Evolutionary conservation across 2,797 vertebrate genomes (phyloP), one percentile per base, ranked within the genome.

Genomic region (Aldrovandia affinis): DNA sequence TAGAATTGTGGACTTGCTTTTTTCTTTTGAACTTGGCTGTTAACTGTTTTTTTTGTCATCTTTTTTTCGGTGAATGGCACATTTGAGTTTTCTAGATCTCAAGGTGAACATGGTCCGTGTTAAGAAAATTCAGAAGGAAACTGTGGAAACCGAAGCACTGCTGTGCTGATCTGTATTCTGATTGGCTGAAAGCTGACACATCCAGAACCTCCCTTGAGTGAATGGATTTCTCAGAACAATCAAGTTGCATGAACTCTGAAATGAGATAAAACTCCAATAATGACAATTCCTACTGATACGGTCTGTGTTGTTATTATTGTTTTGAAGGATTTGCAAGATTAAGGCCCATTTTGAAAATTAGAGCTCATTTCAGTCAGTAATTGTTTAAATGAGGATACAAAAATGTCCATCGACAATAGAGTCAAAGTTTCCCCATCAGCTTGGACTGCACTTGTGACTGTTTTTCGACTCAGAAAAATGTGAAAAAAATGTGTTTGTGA

Each of bases 21-120:
- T n/a, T n/a, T n/a, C n/a, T n/a, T n/a, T n/a, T n/a, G n/a, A n/a
- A n/a, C n/a, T n/a, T n/a, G n/a, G n/a, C 68, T 28, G 59, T 81
- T 68, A 63, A 47, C 75, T 39, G 73, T 63, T 78, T 36, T 68
- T 47, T 83, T 52, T n/a, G 28, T 14, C n/a, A 20, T 47, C 39
- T 33, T 73, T 77, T 73, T 20, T 57, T 44, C 39, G 15, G 68
- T 70, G 36, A 36, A 70, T 25, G 61, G 30, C 22, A 73, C 39
- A 44, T 52, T 36, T 52, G 65, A 73, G 70, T 42, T 75, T 52
- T 57, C 54, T 55, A 36, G 82, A 18, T 18, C 22, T 54, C 52
- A 22, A 36, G 12, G 68, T 68, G n/a, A 78, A 75, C 33, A 77
- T 77, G 10, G 39, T 77, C 4, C 8, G n/a, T n/a, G n/a, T 36